These are phyloP conservation scores for Euglossa dilemma DNA, from an alignment of 1,140 invertebrate species.

Conservation along the genomic window DNA sequence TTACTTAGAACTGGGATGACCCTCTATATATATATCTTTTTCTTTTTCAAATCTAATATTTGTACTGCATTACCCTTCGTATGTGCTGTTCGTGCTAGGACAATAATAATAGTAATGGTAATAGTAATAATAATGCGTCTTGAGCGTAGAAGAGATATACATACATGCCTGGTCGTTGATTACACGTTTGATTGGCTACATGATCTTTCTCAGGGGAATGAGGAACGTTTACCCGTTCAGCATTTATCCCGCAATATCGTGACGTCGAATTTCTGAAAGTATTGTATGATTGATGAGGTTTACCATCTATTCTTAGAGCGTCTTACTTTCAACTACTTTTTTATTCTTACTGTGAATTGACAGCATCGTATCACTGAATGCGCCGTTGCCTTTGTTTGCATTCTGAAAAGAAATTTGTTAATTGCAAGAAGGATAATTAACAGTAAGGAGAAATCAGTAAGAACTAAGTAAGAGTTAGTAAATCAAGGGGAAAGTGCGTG, in stretches of 20 bases:
- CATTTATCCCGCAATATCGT: background rate
- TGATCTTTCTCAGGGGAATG: conserved; percentile 19
- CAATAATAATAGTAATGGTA: conserved; percentile 46
- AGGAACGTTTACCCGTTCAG: background rate
- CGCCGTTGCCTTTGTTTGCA: background rate
- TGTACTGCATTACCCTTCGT: conserved; percentile 25
- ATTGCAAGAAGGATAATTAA: background rate
- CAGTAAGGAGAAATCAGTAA: conserved; percentile 1
- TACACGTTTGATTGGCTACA: conserved; percentile 19
- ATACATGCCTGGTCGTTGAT: background rate
- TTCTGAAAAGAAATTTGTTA: too few species aligned
- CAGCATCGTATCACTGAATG: background rate
- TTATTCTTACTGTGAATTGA: background rate
- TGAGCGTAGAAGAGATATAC: conserved; percentile 1
- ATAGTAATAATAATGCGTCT: conserved; percentile 16
- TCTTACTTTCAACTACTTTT: background rate
- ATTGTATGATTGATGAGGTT: background rate
- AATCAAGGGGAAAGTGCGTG: background rate
- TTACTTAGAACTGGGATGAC: conserved; percentile 55
- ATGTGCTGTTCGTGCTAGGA: conserved; percentile 46
- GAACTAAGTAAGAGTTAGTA: background rate
- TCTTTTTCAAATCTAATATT: conserved; percentile 19
- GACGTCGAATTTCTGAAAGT: background rate
- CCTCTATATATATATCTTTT: conserved; percentile 44
- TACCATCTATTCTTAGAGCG: background rate